phyloP scores from a whole-genome alignment of 2,113 vertebrate genomes.

The Ictalurus furcatus region DNA sequence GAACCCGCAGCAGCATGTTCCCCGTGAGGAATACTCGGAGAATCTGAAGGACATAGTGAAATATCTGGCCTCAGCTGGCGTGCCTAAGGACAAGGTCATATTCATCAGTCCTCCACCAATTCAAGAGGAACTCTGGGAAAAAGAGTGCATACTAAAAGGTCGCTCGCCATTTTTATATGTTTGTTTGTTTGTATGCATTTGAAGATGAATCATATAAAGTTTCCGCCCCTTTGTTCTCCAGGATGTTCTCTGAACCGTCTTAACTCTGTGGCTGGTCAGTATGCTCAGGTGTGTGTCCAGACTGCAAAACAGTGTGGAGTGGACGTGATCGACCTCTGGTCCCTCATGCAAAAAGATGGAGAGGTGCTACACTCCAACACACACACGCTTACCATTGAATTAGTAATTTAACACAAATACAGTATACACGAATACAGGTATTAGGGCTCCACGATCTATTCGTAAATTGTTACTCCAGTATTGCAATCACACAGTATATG shows the following conservation, averaged over 20 bases:
- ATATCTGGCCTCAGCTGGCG: constrained; percentile 73
- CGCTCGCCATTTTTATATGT: neutral
- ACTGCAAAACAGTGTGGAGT: constrained; percentile 78
- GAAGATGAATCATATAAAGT: neutral
- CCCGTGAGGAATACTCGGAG: constrained; percentile 80
- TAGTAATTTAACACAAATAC: neutral
- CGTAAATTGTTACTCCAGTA: neutral
- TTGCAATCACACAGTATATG: neutral
- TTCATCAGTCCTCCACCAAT: constrained; percentile 88
- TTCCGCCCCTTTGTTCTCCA: constrained; percentile 45
- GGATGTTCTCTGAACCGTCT: constrained; percentile 81
- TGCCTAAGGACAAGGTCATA: constrained; percentile 77
- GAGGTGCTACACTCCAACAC: constrained; percentile 69
- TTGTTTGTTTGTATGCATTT: neutral
- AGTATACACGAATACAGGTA: neutral
- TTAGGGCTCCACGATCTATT: neutral
- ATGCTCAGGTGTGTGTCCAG: constrained; percentile 81
- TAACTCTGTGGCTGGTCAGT: constrained; percentile 79
- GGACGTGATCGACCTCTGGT: constrained; percentile 87
- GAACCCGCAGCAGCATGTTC: constrained; percentile 88
- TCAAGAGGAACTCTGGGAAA: constrained; percentile 83
- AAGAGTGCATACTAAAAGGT: constrained; percentile 85
- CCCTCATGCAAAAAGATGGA: constrained; percentile 84
- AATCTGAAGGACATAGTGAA: constrained; percentile 81
- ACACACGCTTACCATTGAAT: neutral